Conservation (phyloP, 2,113 vertebrate species). For the Rhinogobius similis region DNA sequence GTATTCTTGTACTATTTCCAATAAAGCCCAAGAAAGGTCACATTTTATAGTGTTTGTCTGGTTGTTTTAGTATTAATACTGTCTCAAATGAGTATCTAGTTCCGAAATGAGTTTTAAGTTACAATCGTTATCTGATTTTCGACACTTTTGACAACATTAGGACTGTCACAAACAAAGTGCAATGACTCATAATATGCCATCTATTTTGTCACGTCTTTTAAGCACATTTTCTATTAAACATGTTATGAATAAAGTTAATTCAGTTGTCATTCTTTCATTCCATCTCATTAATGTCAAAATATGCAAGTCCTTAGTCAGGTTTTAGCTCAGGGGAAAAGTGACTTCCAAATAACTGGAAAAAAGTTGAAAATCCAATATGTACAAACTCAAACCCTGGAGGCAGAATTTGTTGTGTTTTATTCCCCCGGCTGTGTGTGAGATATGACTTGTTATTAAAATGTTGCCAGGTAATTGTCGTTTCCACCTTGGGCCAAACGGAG, state of each 20-base stretch:
- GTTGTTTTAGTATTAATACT: too few species aligned
- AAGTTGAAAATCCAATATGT: conserved; percentile 52
- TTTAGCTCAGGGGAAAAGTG: conserved; percentile 16
- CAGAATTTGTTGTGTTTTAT: conserved; percentile 54
- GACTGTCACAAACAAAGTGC: too few species aligned
- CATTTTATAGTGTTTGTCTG: too few species aligned
- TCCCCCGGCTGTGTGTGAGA: conserved; percentile 55
- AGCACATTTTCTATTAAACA: neutral
- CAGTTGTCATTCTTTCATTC: neutral
- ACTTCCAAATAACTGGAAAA: conserved; percentile 43
- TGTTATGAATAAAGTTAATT: neutral
- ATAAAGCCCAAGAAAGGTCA: too few species aligned
- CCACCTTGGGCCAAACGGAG: conserved; percentile 63
- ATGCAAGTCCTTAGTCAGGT: neutral
- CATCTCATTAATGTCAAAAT: neutral
- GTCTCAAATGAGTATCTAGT: too few species aligned
- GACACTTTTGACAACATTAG: too few species aligned
- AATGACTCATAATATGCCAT: neutral
- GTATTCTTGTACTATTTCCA: too few species aligned
- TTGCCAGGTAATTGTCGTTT: conserved; percentile 66
- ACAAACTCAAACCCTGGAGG: conserved; percentile 48
- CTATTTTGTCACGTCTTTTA: too few species aligned
- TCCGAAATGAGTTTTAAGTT: too few species aligned
- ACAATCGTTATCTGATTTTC: too few species aligned
- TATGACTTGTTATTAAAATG: conserved; percentile 71